phyloP scores from a whole-genome alignment of 2,113 vertebrate species.

The Hemiscyllium ocellatum region DNA sequence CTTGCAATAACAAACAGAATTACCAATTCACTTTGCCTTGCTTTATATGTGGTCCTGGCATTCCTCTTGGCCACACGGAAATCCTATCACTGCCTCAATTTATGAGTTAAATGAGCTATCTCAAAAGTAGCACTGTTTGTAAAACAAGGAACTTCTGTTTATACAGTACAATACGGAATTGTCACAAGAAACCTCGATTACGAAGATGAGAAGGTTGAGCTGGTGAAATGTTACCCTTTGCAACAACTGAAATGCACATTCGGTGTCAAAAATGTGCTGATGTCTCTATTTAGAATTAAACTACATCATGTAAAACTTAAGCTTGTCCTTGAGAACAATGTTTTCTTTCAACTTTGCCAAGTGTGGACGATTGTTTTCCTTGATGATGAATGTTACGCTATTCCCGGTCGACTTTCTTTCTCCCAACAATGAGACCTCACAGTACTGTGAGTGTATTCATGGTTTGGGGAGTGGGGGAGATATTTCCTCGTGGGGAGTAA shows the following conservation, averaged over 20 bases:
- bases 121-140: conserved; percentile 17
- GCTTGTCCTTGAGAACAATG: background rate
- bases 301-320: background rate
- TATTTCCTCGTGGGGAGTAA: background rate
- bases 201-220: background rate
- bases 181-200: background rate
- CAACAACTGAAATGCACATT: background rate
- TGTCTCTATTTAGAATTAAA: background rate
- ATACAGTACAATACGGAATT: background rate
- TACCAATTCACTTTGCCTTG: background rate
- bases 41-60: background rate
- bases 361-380: background rate
- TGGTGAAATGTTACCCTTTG: background rate
- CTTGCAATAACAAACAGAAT: background rate
- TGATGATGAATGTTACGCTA: conserved; percentile 29
- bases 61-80: background rate
- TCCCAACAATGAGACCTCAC: background rate
- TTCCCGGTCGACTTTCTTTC: conserved; percentile 38
- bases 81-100: background rate
- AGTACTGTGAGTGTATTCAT: background rate
- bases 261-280: background rate
- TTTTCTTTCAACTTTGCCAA: conserved; percentile 12
- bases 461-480: background rate
- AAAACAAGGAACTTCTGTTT: conserved; percentile 16
- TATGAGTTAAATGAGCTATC: background rate